These are phyloP conservation scores for Meda fulgida DNA, from an alignment of 2,797 vertebrate species.

Conservation along the genomic window DNA sequence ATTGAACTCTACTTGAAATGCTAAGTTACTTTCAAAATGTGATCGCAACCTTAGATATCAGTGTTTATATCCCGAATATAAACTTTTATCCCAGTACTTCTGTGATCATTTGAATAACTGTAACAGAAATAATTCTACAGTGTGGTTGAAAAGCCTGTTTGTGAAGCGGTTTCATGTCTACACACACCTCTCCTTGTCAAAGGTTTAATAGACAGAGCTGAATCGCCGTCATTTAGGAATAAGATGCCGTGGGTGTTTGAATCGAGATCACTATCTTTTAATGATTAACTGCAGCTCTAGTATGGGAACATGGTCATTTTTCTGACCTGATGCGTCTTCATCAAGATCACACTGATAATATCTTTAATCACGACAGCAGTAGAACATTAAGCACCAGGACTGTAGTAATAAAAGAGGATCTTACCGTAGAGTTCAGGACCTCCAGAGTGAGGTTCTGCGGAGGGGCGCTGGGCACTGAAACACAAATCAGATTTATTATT, in stretches of 20 bases:
- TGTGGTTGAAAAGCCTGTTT: background rate
- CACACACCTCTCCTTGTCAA: background rate
- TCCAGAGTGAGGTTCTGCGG: constrained; percentile 95
- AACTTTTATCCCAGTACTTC: background rate
- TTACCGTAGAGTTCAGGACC: constrained; percentile 97
- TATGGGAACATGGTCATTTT: background rate
- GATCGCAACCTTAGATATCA: background rate
- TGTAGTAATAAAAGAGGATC: background rate
- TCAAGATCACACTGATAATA: background rate
- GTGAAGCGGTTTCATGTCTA: no score
- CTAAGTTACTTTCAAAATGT: background rate
- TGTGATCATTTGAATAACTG: background rate
- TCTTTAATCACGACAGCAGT: background rate
- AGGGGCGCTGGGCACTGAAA: constrained; percentile 91
- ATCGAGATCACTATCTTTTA: background rate
- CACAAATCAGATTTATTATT: constrained; percentile 10
- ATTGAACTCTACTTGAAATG: background rate
- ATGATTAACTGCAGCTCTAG: background rate
- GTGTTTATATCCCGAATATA: background rate
- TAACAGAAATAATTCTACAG: background rate
- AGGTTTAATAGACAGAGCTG: background rate
- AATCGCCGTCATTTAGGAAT: background rate
- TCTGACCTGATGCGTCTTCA: background rate
- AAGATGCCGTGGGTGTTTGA: background rate
- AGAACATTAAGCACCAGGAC: background rate